These are phyloP conservation scores for Mylabris sibirica DNA, from an alignment of 2,888 invertebrate species.

Conservation along the genomic window DNA sequence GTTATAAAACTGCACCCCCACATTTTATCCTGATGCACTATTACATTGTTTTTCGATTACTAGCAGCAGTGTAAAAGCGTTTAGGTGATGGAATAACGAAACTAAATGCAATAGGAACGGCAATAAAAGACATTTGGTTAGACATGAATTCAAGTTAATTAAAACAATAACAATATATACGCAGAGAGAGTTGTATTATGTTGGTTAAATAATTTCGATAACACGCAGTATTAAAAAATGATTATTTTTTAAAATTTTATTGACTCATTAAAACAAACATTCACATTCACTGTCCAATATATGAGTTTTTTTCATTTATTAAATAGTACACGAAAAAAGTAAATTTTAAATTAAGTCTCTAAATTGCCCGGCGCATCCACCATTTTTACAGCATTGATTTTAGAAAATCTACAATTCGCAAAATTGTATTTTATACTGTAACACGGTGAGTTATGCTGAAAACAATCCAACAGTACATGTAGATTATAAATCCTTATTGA, in stretches of 20 bases:
- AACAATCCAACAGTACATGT: too few relatives aligned
- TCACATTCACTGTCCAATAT: background rate
- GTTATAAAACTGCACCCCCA: constrained; percentile 54
- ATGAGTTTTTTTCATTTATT: background rate
- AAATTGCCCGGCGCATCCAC: background rate
- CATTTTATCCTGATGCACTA: constrained; percentile 58
- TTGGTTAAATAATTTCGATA: background rate
- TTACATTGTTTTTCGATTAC: constrained; percentile 62
- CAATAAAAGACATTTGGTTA: constrained; percentile 25
- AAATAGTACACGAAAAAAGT: background rate
- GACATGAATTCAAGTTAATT: constrained; percentile 27
- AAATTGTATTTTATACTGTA: too few relatives aligned
- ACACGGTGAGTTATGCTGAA: too few relatives aligned
- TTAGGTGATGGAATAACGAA: background rate
- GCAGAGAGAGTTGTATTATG: background rate
- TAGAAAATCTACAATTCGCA: too few relatives aligned
- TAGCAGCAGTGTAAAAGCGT: constrained; percentile 52
- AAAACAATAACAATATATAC: constrained; percentile 19
- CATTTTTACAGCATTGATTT: background rate
- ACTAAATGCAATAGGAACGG: constrained; percentile 1
- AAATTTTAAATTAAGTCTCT: background rate
- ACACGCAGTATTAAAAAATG: background rate
- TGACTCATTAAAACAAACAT: constrained; percentile 8
- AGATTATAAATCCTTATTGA: too few relatives aligned
- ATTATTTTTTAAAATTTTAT: background rate